These are phyloP conservation scores for Oligia strigilis DNA, from an alignment of 2,888 invertebrate species.

Conservation along the genomic window DNA sequence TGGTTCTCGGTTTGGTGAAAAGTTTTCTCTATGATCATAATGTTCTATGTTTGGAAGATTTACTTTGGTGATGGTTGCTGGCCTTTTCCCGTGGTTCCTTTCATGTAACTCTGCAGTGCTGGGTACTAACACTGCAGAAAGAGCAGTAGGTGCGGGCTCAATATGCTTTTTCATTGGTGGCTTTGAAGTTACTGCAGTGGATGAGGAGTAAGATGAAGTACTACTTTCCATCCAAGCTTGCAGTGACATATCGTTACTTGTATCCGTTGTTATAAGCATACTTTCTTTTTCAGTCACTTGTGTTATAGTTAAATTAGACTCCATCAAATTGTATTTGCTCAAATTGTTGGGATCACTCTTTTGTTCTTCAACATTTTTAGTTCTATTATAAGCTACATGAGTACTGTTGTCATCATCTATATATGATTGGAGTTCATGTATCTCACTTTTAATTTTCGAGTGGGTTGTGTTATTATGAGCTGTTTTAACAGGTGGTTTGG, in stretches of 20 bases:
- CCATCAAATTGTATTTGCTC: slow-evolving; percentile 86
- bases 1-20: slow-evolving; percentile 84
- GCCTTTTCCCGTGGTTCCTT: slow-evolving; percentile 80
- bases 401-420: slow-evolving; percentile 84
- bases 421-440: slow-evolving; percentile 86
- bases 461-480: slow-evolving; percentile 80
- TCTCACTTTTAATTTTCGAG: slow-evolving; percentile 85
- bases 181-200: slow-evolving; percentile 76
- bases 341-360: slow-evolving; percentile 82
- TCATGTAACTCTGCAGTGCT: slow-evolving; percentile 83
- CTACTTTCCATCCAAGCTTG: slow-evolving; percentile 85
- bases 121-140: slow-evolving; percentile 92
- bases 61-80: slow-evolving; percentile 87
- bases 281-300: slow-evolving; percentile 87
- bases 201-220: slow-evolving; percentile 76
- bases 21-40: slow-evolving; percentile 78
- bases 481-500: slow-evolving; percentile 74
- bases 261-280: slow-evolving; percentile 86
- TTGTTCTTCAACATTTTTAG: slow-evolving; percentile 86
- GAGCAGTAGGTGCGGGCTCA: slow-evolving; percentile 86
- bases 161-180: slow-evolving; percentile 80
- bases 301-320: slow-evolving; percentile 85
- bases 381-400: slow-evolving; percentile 85
- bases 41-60: slow-evolving; percentile 83
- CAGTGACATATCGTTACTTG: slow-evolving; percentile 85